Evolutionary conservation across 2,797 vertebrate species (phyloP), one percentile per base, ranked within the genome.

Genomic region (Oceanodroma leucorhoa): DNA sequence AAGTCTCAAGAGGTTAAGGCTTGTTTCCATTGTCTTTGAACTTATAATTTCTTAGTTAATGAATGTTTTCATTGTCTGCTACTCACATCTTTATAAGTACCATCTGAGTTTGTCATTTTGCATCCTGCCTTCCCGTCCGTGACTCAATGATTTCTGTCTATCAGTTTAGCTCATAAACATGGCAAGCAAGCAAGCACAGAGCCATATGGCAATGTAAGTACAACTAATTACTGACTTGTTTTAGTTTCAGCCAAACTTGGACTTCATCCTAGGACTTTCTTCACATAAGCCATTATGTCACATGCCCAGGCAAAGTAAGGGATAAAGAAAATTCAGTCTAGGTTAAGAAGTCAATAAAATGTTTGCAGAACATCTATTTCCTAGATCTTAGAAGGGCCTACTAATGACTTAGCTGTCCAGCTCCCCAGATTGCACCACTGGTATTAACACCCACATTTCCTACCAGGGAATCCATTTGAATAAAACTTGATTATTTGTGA

Each of bases 161-260:
- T 88, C 87, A 57, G 69, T 36, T 86, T 72, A 82, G 64, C 62
- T 94, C 78, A 72, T 20, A 93, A 77, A 95, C 11, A 86, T 27
- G 83, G 86, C 73, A 67, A 89, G 20, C 36, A 50, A 83, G 60
- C 40, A 64, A 77, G 69, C 67, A 82, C 34, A 80, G 80, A 91
- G 76, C 50, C 85, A 91, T 97, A 92, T 34, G 81, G 60, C 93
- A 96, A 83, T 29, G 36, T 41, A 97, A 95, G 78, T 27, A 96
- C 86, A 94, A 88, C 29, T 80, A 70, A 92, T 94, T 84, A 89
- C n/a, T 76, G 64, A 77, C 79, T 95, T 86, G 13, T 90, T 95
- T 83, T 54, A 58, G 65, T 77, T 96, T 94, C 90, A 89, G 86
- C n/a, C 41, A 89, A 57, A 58, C 72, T 94, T 94, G 93, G 95